Conservation (phyloP, 2,888 invertebrate genomes). For the Megamerina dolium region DNA sequence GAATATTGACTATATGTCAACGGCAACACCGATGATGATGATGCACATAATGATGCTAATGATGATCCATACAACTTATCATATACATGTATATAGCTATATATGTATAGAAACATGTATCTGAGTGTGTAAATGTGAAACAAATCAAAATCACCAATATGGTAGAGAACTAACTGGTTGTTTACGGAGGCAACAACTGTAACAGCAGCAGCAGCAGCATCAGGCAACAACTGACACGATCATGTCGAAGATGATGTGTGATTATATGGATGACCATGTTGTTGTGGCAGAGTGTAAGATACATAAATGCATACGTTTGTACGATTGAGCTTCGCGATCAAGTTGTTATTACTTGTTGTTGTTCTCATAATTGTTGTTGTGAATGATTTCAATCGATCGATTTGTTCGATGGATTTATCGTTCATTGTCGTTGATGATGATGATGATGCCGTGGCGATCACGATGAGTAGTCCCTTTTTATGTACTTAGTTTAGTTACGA, state of each 20-base stretch:
- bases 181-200: no score
- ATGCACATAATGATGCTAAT: no score
- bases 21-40: no score
- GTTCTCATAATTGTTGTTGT: conserved; percentile 25
- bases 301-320: not conserved
- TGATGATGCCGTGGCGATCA: conserved; percentile 18
- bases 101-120: no score
- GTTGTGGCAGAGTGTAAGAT: not conserved
- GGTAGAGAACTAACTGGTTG: no score
- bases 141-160: no score
- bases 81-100: no score
- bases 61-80: no score
- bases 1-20: no score
- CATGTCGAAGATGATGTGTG: conserved; percentile 13
- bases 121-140: no score
- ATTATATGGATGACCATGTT: conserved; percentile 7
- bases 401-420: not conserved
- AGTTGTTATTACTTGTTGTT: conserved; percentile 3
- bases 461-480: no score
- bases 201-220: conserved; percentile 4
- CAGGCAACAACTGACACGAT: conserved; percentile 16
- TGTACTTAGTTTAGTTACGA: no score
- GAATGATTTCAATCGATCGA: conserved; percentile 12
- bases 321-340: not conserved
- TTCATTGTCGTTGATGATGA: not conserved